Conservation (phyloP, 2,888 invertebrate species). For the Chironomus tentans region DNA sequence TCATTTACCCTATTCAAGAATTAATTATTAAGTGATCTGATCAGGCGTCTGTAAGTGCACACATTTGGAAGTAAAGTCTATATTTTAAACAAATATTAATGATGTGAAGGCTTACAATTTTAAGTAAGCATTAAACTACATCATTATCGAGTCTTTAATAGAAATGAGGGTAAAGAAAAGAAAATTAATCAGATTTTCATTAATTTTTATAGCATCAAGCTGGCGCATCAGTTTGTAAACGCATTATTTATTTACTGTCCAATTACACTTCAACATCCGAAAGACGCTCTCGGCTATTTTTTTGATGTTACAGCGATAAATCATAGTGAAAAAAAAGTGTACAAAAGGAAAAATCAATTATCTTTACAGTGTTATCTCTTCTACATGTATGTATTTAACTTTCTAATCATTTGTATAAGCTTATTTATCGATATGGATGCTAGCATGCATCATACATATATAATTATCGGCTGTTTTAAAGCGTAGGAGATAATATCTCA, state of each 20-base stretch:
- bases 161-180: background rate
- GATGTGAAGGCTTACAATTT: background rate
- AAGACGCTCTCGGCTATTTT: background rate
- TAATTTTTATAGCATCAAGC: background rate
- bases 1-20: too few species aligned
- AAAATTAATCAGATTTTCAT: slow-evolving; percentile 5
- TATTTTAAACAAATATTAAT: background rate
- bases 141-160: background rate
- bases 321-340: background rate
- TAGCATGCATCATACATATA: too few species aligned
- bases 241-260: background rate
- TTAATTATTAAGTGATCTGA: background rate
- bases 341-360: slow-evolving; percentile 16
- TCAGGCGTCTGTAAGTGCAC: background rate
- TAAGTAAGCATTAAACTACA: background rate
- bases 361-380: slow-evolving; percentile 1
- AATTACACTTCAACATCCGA: background rate
- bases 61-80: background rate
- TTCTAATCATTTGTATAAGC: too few species aligned
- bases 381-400: too few species aligned
- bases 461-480: background rate
- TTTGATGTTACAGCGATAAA: background rate
- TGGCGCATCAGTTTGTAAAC: background rate
- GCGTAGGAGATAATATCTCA: background rate
- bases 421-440: too few species aligned